Evolutionary conservation across 2,113 vertebrate genomes (phyloP), one percentile per base, ranked within the genome.

Genomic region (Urocynchramus pylzowi): DNA sequence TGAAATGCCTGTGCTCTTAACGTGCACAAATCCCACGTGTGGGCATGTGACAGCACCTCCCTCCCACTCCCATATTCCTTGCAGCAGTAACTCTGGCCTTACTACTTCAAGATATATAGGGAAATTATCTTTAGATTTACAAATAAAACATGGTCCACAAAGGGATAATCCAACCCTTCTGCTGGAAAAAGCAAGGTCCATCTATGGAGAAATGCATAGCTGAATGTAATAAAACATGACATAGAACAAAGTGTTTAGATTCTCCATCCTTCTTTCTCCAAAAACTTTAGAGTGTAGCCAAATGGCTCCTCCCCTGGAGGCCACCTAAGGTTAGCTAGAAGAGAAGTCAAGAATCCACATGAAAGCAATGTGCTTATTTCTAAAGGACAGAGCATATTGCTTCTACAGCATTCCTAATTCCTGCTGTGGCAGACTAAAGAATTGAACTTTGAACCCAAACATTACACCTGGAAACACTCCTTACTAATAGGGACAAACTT

Each of bases 121-220:
- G 86, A 88, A 93, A 77, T 42, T 64, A 57, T 31, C 56, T 45
- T 67, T 31, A 78, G 30, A 56, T 80, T 71, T 74, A 84, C 63
- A 93, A 86, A 77, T 42, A 86, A 94, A 91, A 56, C 47, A 69
- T 78, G 88, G 93, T 94, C 85, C 81, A 68, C 84, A 84, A 89
- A 89, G 53, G 61, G 28, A 87, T 64, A 87, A 79, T 61, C 52
- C 50, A 96, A 64, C 33, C 28, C 47, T 90, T 56, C 52, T 42
- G 47, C 69, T 89, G 65, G 71, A 90, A 80, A 91, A 90, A 92
- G 47, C 53, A 83, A 96, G 30, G 41, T 81, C 39, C 78, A 15
- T 56, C 39, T 81, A 15, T 56, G 79, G 53, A 95, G 75, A 86
- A 94, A 91, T 86, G 68, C 76, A 70, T 56, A 89, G 76, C 69